Evolutionary conservation across 2,797 vertebrate genomes (phyloP), one percentile per base, ranked within the genome.

Genomic region (Linurgus olivaceus): DNA sequence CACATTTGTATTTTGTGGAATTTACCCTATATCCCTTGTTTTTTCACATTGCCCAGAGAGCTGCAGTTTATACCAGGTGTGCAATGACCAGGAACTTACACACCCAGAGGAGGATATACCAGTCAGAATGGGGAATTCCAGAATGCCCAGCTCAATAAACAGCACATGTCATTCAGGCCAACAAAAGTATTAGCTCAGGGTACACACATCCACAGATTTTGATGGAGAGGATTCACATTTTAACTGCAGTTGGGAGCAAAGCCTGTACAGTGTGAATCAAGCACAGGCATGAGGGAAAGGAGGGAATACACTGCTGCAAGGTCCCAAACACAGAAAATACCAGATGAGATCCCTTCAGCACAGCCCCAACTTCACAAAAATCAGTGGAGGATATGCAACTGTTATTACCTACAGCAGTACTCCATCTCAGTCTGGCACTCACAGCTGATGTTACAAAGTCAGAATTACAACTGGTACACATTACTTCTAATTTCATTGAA

Each of bases 361-460:
- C 6, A 71, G 25, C 17, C 40, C 31, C 54, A 17, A 5, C 7
- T 28, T 45, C 76, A 68, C 35, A 58, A 85, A 85, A 83, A 59
- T 31, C 54, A 16, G 0, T 13, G 21, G 13, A 17, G 67, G 10
- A 20, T 24, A 44, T 26, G 25, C 29, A 91, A 31, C 10, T 65
- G 31, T 7, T 65, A 84, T 71, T 67, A 94, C 28, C 15, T 52
- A 26, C 55, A 83, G 48, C 72, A 68, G 44, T 37, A 59, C 11
- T 54, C 24, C 48, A 45, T 29, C 52, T 63, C 54, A 71, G 74
- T 68, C 51, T 71, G 35, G 26, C 68, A 88, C 38, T 86, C 25
- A 28, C 47, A 55, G 59, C 31, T n/a, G 68, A 86, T 77, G 96
- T 89, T 86, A 92, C 33, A n/a, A 93, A 91, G 37, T 75, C 47